Percentiles rank a stretch among this genome's conserved stretches.
Conservation (phyloP, 2,888 invertebrate genomes). For the Drosophila colorata region DNA sequence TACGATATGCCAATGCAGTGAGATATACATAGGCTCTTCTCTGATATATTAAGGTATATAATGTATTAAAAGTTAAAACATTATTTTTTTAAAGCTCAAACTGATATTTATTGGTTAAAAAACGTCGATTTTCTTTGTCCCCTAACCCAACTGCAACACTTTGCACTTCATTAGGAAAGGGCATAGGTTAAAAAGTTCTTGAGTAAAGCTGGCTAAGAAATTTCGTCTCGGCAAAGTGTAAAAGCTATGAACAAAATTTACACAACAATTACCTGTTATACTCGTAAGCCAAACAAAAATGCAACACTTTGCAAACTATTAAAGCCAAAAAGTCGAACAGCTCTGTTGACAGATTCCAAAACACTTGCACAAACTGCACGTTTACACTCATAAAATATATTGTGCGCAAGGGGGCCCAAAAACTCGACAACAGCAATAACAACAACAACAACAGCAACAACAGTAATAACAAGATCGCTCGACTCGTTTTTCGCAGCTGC, state of each 20-base stretch:
- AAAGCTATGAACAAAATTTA: slow-evolving; percentile 36
- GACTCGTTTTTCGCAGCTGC: slow-evolving; percentile 23
- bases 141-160: background rate
- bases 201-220: slow-evolving; percentile 12
- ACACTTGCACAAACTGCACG: slow-evolving; percentile 69
- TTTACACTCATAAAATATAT: slow-evolving; percentile 57
- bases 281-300: slow-evolving; percentile 33
- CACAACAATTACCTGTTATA: slow-evolving; percentile 50
- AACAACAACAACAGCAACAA: slow-evolving; percentile 17
- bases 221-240: slow-evolving; percentile 10
- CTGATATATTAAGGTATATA: too few relatives aligned
- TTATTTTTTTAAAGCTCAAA: background rate
- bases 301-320: slow-evolving; percentile 65
- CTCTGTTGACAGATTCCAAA: slow-evolving; percentile 74
- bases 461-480: slow-evolving; percentile 5
- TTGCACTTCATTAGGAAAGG: slow-evolving; percentile 13
- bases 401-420: slow-evolving; percentile 31
- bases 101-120: background rate
- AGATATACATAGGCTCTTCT: too few relatives aligned
- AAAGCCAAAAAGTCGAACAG: slow-evolving; percentile 71
- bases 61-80: too few relatives aligned
- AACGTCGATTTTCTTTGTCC: background rate
- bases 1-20: too few relatives aligned
- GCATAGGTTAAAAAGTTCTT: slow-evolving; percentile 22
- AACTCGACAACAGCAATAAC: slow-evolving; percentile 40